Percentiles rank a stretch among this genome's conserved stretches.
Evolutionary conservation across 2,888 invertebrate genomes (phyloP).

Genomic region (Andrena marginata): DNA sequence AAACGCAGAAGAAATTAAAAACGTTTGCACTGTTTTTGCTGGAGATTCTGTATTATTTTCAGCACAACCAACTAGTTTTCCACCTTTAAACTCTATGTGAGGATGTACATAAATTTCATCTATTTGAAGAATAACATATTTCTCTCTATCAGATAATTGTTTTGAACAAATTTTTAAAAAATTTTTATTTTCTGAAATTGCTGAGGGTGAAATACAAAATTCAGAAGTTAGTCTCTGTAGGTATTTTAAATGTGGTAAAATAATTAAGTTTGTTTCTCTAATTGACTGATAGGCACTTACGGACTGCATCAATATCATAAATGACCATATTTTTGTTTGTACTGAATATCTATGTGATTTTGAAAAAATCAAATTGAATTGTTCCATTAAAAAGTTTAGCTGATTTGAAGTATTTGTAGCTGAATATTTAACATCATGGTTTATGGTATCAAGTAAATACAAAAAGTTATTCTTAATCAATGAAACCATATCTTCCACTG

Average conservation of each 20-base stretch:
- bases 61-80: no score
- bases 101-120: slow-evolving; percentile 15
- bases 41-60: no score
- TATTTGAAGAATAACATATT: slow-evolving; percentile 10
- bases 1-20: no score
- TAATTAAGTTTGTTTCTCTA: slow-evolving; percentile 11
- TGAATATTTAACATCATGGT: no score
- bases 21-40: no score
- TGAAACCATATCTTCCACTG: no score
- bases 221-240: background rate
- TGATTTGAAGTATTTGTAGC: background rate
- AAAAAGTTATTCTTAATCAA: no score
- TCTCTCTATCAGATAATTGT: slow-evolving; percentile 3
- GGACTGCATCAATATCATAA: slow-evolving; percentile 6
- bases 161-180: slow-evolving; percentile 10
- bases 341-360: background rate
- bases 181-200: background rate
- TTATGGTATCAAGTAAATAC: no score
- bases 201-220: slow-evolving; percentile 5
- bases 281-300: slow-evolving; percentile 1
- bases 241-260: slow-evolving; percentile 5
- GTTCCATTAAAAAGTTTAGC: background rate
- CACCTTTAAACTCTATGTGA: background rate
- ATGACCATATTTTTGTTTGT: slow-evolving; percentile 4
- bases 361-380: background rate